A percentile compares a stretch with the other conserved stretches of the same genome.
phyloP scores from a whole-genome alignment of 2,888 invertebrate species.

The Aelia acuminata region DNA sequence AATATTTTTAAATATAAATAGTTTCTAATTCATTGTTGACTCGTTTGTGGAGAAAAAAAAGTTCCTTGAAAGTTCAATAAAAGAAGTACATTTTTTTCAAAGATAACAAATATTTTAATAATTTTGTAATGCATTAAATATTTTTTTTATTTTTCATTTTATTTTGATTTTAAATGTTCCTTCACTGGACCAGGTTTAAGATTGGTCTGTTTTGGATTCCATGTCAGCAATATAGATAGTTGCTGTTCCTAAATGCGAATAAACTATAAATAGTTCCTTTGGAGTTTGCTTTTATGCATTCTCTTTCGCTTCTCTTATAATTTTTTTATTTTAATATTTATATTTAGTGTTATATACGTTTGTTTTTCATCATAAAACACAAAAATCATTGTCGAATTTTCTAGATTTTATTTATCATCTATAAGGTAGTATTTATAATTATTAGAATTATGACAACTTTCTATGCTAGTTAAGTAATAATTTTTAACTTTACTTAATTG shows the following conservation, averaged over 20 bases:
- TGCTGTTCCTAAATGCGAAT: neutral
- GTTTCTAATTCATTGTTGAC: neutral
- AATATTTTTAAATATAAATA: neutral
- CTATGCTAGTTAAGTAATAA: too few species aligned
- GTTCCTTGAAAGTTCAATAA: too few species aligned
- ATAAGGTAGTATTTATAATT: neutral
- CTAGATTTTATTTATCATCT: neutral
- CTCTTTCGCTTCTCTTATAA: neutral
- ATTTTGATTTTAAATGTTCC: neutral
- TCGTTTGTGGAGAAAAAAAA: neutral
- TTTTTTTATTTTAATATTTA: neutral
- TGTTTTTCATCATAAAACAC: neutral
- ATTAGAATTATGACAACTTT: too few species aligned
- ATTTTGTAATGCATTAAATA: too few species aligned
- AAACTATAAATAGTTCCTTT: neutral
- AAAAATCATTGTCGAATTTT: neutral
- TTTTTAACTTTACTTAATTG: too few species aligned
- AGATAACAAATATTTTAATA: too few species aligned
- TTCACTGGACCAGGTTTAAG: neutral
- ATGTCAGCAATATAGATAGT: constrained; percentile 29
- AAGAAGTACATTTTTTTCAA: too few species aligned
- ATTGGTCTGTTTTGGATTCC: neutral
- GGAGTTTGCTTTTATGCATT: constrained; percentile 41
- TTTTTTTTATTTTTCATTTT: too few species aligned
- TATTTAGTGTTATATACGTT: neutral